These are phyloP conservation scores for Julus scandinavius DNA, from an alignment of 2,888 invertebrate species.

Conservation along the genomic window DNA sequence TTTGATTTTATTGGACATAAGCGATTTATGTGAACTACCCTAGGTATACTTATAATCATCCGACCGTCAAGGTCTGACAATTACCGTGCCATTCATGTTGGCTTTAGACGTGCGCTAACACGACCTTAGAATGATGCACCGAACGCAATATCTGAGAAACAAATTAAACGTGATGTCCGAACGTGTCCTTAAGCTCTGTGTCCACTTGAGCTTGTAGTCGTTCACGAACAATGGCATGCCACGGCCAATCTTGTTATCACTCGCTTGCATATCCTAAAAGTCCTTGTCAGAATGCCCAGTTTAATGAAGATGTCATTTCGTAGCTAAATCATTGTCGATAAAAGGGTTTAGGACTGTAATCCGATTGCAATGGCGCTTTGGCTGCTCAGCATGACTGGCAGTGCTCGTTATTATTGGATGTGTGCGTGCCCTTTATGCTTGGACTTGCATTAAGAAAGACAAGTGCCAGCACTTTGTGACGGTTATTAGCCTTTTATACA, in stretches of 20 bases:
- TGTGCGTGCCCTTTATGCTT: constrained; percentile 39
- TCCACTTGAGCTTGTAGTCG: background rate
- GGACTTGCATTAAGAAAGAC: constrained; percentile 24
- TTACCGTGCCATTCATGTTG: constrained; percentile 13
- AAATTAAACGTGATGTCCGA: constrained; percentile 36
- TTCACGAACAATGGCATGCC: constrained; percentile 17
- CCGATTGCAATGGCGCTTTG: constrained; percentile 39
- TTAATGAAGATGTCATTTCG: constrained; percentile 42
- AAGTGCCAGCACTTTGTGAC: constrained; percentile 42
- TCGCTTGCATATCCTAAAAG: constrained; percentile 42
- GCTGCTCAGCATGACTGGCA: constrained; percentile 30
- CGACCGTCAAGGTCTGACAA: background rate
- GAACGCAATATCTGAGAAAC: constrained; percentile 12
- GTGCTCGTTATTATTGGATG: constrained; percentile 35
- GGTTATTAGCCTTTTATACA: constrained; percentile 32
- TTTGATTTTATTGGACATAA: background rate
- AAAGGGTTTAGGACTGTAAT: constrained; percentile 42
- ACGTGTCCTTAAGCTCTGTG: constrained; percentile 20
- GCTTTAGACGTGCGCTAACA: constrained; percentile 25
- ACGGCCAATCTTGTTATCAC: constrained; percentile 41
- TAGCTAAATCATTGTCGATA: constrained; percentile 42
- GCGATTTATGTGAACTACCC: background rate
- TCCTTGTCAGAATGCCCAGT: constrained; percentile 39
- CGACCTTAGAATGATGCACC: background rate
- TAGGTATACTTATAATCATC: background rate